These are phyloP conservation scores for Euphydryas editha DNA, from an alignment of 2,888 invertebrate genomes.

Conservation along the genomic window DNA sequence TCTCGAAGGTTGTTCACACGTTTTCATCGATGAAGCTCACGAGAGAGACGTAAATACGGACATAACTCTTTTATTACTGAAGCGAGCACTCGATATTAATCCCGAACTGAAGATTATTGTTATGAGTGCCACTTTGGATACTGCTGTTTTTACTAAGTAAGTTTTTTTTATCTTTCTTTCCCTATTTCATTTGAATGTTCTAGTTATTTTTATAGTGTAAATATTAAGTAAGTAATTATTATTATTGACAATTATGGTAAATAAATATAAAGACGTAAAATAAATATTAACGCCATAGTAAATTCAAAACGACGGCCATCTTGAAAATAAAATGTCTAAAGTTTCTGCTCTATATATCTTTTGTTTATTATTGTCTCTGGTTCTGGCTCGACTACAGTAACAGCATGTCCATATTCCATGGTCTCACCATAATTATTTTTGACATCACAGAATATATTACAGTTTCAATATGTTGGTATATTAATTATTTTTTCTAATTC, in stretches of 20 bases:
- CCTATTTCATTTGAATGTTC: not conserved
- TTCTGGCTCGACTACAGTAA: too few species aligned
- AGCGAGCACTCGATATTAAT: conserved; percentile 80
- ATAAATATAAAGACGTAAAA: too few species aligned
- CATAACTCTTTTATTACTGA: conserved; percentile 84
- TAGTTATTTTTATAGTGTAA: not conserved
- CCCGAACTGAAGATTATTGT: conserved; percentile 83
- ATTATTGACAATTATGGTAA: too few species aligned
- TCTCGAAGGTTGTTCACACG: conserved; percentile 85
- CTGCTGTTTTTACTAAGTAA: conserved; percentile 84
- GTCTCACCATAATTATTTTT: not conserved
- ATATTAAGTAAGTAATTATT: too few species aligned
- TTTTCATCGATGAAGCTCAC: conserved; percentile 90
- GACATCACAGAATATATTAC: too few species aligned
- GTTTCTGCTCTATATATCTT: too few species aligned
- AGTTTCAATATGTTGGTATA: too few species aligned
- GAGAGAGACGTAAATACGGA: conserved; percentile 88
- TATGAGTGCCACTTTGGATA: conserved; percentile 90
- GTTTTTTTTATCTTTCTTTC: conserved; percentile 42
- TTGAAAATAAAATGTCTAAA: not conserved
- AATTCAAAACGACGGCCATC: not conserved
- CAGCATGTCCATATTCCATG: too few species aligned
- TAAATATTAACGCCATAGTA: not conserved
- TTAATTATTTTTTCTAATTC: conserved; percentile 30
- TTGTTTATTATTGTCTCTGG: too few species aligned